Evolutionary conservation across 2,113 vertebrate species (phyloP), one percentile per base, ranked within the genome.

Genomic region (Rhynchomys soricoides): DNA sequence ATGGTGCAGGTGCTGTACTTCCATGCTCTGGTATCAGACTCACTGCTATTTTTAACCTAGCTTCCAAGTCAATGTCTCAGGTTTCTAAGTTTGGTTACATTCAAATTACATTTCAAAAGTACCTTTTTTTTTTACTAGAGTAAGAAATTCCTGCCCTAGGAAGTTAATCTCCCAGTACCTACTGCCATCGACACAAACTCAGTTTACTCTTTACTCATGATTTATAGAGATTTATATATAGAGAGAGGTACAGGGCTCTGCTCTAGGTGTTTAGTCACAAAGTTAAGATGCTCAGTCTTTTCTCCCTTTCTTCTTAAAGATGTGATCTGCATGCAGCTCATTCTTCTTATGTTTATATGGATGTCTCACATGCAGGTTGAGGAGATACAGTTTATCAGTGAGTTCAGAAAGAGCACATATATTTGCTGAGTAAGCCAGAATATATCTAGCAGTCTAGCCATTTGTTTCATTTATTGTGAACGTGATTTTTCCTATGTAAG

Each of bases 41-140:
- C 29, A 55, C 40, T 90, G 10, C 50, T 31, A 73, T 62, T 21
- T 92, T 57, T 71, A 45, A 31, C 7, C 12, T 77, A 48, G 66
- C 10, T 48, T 24, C 8, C 75, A 89, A 82, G 37, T 26, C 40
- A 29, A n/a, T 37, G 43, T 1, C 16, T 29, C 22, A 31, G 8
- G 62, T 45, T 92, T 91, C 75, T 81, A 55, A 24, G n/a, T 94
- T 90, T 92, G 68, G 16, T 83, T 90, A 50, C 45, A 77, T 64
- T 9, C 86, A 52, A 16, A 7, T 7, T 94, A 17, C 17, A 66
- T 50, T 75, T 93, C 15, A 85, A 81, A 77, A 85, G 31, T 31
- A 40, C 55, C 29, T 6, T 6, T 93, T 85, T 83, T 83, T 26
- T 11, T 50, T 78, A 15, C 37, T 64, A 83, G 37, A 22, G 16